Base-by-base conservation (phyloP, 2,888 invertebrate genomes). In the Drosophila anceps region DNA sequence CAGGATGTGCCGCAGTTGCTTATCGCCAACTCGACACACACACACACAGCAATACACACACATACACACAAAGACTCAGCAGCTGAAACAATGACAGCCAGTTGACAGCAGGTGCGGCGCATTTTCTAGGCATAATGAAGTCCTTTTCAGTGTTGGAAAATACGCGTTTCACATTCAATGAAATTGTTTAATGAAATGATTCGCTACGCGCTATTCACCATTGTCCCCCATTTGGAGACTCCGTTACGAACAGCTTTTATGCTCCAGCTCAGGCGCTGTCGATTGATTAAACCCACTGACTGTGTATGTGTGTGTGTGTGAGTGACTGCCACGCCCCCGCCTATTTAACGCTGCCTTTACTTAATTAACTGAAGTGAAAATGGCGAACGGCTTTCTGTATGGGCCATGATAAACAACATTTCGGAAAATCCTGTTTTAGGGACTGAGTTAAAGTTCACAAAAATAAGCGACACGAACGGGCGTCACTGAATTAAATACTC, bases 331-430 rank as follows among this genome's bases (percentile, higher is more conserved):
- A 20, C 64, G 48, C 61, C 75, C 58, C 55, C 35, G 54, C 54
- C 67, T 44, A 68, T 68, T 68, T 68, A 68, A 41, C 48, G 69
- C 39, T 43, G 39, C 84, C 85, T 89, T 89, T 75, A 87, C 84
- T 84, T 84, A 84, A 84, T 84, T 89, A 84, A 84, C 90, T 84
- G 84, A 89, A 84, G 84, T 84, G 90, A 86, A 84, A 89, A 89
- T 87, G 76, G 76, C 87, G 88, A 74, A 67, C 62, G 61, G 61
- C 59, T 72, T 50, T 73, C 88, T 85, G 86, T 75, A 67, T 64
- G 71, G 65, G 53, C 58, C 68, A 69, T 72, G 83, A 84, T 84
- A 84, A 84, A 89, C 90, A 84, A 76, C 79, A 87, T 79, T 88
- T 83, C 60, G 72, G 76, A 50, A 51, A 59, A 31, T 57, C 31